A percentile compares a stretch with the other conserved stretches of the same genome.
These are phyloP conservation scores for Chiridota heheva DNA, from an alignment of 35 echinoderm and acorn worm species.

Conservation along the genomic window DNA sequence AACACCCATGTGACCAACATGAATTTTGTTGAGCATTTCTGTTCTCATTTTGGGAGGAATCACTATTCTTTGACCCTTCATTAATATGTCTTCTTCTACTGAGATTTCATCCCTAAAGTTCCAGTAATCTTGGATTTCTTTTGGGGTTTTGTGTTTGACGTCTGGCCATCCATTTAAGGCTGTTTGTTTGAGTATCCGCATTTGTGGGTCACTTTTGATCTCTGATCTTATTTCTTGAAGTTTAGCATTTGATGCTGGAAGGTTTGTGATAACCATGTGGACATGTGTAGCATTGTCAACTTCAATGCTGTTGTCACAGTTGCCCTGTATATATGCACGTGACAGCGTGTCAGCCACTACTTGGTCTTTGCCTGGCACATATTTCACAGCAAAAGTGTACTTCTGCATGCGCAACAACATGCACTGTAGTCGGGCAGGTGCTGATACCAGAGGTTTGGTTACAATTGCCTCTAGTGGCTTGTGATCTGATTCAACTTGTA, in stretches of 20 bases:
- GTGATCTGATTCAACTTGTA: background rate
- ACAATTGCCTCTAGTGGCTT: slow-evolving; percentile 38
- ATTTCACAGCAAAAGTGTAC: slow-evolving; percentile 40
- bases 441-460: slow-evolving; percentile 26
- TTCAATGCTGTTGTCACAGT: too few species aligned
- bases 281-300: background rate
- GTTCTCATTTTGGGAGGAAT: background rate
- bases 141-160: slow-evolving; percentile 13
- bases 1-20: slow-evolving; percentile 56
- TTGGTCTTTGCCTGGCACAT: slow-evolving; percentile 52
- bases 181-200: slow-evolving; percentile 36
- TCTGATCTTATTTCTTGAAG: slow-evolving; percentile 39
- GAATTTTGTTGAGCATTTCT: slow-evolving; percentile 41
- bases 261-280: background rate
- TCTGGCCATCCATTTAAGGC: slow-evolving; percentile 72
- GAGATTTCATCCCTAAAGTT: slow-evolving; percentile 62
- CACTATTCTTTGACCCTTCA: slow-evolving; percentile 52
- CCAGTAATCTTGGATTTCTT: slow-evolving; percentile 42
- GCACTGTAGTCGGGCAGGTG: slow-evolving; percentile 42
- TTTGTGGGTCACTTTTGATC: slow-evolving; percentile 38
- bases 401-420: slow-evolving; percentile 54
- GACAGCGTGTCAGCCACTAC: slow-evolving; percentile 56
- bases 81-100: slow-evolving; percentile 50
- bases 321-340: background rate
- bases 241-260: slow-evolving; percentile 36